These are phyloP conservation scores for Calliphora vomitoria DNA, from an alignment of 2,888 invertebrate genomes.

Conservation along the genomic window DNA sequence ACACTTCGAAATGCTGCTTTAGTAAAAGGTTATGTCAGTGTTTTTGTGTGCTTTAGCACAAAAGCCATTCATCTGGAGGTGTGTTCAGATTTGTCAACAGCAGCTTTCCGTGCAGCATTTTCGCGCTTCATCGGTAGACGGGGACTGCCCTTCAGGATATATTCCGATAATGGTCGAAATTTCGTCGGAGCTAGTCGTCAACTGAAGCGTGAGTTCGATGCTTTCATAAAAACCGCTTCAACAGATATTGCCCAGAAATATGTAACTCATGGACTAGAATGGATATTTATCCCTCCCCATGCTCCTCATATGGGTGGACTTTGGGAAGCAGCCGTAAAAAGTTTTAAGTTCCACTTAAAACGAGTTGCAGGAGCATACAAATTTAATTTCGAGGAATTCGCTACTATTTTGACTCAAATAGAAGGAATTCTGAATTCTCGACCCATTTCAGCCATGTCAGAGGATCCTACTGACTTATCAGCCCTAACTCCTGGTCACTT, in stretches of 20 bases:
- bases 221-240: background rate
- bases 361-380: constrained; percentile 9
- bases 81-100: constrained; percentile 25
- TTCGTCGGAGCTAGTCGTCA: background rate
- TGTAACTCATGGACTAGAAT: constrained; percentile 42
- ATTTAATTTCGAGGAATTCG: constrained; percentile 56
- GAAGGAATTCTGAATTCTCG: constrained; percentile 49
- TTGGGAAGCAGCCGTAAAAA: constrained; percentile 55
- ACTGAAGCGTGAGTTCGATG: background rate
- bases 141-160: constrained; percentile 18
- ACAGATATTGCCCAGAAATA: constrained; percentile 30
- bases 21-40: background rate
- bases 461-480: constrained; percentile 37
- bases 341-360: constrained; percentile 50
- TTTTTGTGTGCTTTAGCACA: constrained; percentile 9
- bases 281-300: constrained; percentile 53
- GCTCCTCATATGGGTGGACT: constrained; percentile 60
- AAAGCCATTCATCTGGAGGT: constrained; percentile 30
- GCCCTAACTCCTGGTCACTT: constrained; percentile 65
- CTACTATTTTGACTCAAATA: constrained; percentile 41
- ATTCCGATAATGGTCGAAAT: constrained; percentile 7
- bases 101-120: constrained; percentile 32
- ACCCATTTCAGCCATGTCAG: constrained; percentile 41
- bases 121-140: constrained; percentile 19
- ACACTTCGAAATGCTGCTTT: background rate